phyloP scores from a whole-genome alignment of 2,888 invertebrate species.

The Noctuana brunneofusca region DNA sequence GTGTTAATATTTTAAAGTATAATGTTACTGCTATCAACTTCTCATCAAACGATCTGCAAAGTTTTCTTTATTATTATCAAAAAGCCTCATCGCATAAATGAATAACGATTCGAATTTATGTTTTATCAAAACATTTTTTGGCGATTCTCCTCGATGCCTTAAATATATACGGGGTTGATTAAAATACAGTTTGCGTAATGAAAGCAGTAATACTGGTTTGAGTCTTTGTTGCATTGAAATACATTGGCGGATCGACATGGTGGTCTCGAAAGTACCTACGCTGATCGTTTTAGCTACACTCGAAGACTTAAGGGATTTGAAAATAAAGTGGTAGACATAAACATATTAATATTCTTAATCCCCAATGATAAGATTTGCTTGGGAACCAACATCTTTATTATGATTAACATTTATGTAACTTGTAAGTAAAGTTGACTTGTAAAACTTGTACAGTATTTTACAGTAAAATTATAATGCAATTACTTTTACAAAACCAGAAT shows the following conservation, averaged over 20 bases:
- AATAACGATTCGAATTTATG: constrained; percentile 10
- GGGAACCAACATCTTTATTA: background rate
- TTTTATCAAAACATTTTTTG: constrained; percentile 19
- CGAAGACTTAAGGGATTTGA: background rate
- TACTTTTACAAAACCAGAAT: background rate
- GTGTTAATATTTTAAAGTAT: background rate
- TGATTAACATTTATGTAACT: background rate
- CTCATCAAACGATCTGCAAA: constrained; percentile 1
- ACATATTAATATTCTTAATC: background rate
- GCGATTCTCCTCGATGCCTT: constrained; percentile 3
- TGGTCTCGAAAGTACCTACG: constrained; percentile 3
- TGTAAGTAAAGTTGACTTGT: background rate
- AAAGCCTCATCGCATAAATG: constrained; percentile 2
- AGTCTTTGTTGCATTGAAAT: constrained; percentile 16
- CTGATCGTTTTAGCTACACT: constrained; percentile 1
- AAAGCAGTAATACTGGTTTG: constrained; percentile 23
- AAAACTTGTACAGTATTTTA: background rate
- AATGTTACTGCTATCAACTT: background rate
- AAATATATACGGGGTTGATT: constrained; percentile 17
- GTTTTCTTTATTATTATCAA: background rate
- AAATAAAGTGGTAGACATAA: constrained; percentile 1
- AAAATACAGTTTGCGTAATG: constrained; percentile 20
- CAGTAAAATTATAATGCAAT: background rate
- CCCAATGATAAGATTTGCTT: background rate
- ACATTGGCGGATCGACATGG: constrained; percentile 8